Base-by-base conservation (phyloP, 2,888 invertebrate genomes). In the Magallana nippona region DNA sequence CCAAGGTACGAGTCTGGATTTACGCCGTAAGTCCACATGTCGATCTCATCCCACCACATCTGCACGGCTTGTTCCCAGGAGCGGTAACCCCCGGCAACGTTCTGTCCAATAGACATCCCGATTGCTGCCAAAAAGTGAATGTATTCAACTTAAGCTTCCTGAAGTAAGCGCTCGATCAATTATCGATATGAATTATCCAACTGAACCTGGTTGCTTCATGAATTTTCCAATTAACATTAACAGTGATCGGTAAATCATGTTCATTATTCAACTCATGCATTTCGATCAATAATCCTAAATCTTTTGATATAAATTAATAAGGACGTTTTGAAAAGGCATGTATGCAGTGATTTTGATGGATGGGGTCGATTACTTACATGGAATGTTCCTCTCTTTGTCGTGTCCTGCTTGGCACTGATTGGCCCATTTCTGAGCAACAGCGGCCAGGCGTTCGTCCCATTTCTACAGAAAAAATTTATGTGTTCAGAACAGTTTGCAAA, bases 381-480 rank as follows among this genome's bases (percentile, higher is more conserved):
- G 71, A 71, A 71, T 15, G 27, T 22, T 71, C 22, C 71, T 71
- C 3, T 71, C 11, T 11, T 22, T 71, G 71, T 92, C 92, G 55
- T 92, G 92, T 0, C 88, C 91, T 55, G 89, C 84, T 27, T 78
- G 85, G 84, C 92, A 92, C 32, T 91, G 90, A 55, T 89, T 87
- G 17, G 91, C 91, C 91, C 91, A 92, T 78, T 91, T 92, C 82
- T 89, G 88, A 22, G 92, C 91, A 11, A 91, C 90, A 2, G 86
- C 87, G 1, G 92, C 92, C 10, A 92, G 82, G n/a, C 89, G 84
- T 17, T 90, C 89, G 77, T 92, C 91, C 91, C 91, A 92, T 77
- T 88, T 87, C 91, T 91, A 84, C 17, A 85, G 82, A 27, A 71
- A 63, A 19, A 63, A 63, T 13, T 27, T 13, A 32, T 22, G 10